Evolutionary conservation across 1,140 invertebrate genomes (phyloP).

Genomic region (Stenopsyche tienmushanensis): DNA sequence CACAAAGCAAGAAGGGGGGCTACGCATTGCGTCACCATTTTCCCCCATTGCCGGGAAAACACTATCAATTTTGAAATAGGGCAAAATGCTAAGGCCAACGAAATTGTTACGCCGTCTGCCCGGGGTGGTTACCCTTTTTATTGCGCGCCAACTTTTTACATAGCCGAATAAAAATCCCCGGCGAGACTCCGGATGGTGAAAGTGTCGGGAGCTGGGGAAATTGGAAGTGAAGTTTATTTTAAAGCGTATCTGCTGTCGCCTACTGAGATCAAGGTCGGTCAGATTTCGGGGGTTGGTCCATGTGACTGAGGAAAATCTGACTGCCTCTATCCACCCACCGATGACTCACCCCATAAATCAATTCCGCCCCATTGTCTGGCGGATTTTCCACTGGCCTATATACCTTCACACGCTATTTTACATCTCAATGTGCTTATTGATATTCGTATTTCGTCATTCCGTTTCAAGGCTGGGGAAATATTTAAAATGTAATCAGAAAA

Average conservation of each 20-base stretch:
- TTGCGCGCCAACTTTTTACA: slow-evolving; percentile 13
- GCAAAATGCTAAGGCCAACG: slow-evolving; percentile 4
- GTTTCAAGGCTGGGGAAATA: too few relatives aligned
- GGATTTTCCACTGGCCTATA: slow-evolving; percentile 8
- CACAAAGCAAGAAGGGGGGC: neutral
- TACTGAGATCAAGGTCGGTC: slow-evolving; percentile 27
- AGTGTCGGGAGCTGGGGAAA: neutral
- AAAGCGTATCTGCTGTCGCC: too few relatives aligned
- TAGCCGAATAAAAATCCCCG: neutral
- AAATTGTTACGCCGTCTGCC: neutral
- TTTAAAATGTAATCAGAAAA: too few relatives aligned
- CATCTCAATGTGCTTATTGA: too few relatives aligned
- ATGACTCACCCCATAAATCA: slow-evolving; percentile 1
- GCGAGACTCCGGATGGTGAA: neutral
- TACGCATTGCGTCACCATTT: slow-evolving; percentile 18
- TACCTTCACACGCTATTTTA: neutral
- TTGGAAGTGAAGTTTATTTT: neutral
- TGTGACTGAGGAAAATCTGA: neutral
- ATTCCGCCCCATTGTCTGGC: slow-evolving; percentile 1
- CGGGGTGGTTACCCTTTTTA: slow-evolving; percentile 28
- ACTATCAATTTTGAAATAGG: slow-evolving; percentile 25
- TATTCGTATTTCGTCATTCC: too few relatives aligned
- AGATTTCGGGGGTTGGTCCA: neutral
- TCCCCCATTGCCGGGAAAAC: neutral
- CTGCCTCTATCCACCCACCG: neutral